phyloP scores from a whole-genome alignment of 2,888 invertebrate species.

The Druceiella hillmani region DNA sequence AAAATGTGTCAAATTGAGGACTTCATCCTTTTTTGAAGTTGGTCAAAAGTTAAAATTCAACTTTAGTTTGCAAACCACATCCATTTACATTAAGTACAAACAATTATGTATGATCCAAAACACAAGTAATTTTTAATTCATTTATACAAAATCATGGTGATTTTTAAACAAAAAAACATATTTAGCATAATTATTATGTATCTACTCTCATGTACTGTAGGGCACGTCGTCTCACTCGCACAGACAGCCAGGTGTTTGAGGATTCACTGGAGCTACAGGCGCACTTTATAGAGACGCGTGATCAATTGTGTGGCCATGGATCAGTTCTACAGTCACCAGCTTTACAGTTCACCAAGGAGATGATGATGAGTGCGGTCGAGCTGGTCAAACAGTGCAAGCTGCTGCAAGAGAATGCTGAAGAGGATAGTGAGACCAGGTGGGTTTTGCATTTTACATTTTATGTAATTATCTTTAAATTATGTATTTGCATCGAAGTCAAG shows the following conservation, averaged over 20 bases:
- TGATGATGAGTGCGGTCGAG: constrained; percentile 71
- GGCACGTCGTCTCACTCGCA: constrained; percentile 80
- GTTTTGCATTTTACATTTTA: constrained; percentile 4
- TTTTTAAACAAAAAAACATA: too few relatives aligned
- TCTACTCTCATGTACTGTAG: constrained; percentile 38
- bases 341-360: constrained; percentile 69
- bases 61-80: too few relatives aligned
- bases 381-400: constrained; percentile 70
- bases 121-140: too few relatives aligned
- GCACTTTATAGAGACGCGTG: constrained; percentile 76
- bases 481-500: too few relatives aligned
- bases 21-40: too few relatives aligned
- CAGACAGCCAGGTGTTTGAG: constrained; percentile 93
- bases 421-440: constrained; percentile 57
- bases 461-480: too few relatives aligned
- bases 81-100: too few relatives aligned
- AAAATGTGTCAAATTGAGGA: too few relatives aligned
- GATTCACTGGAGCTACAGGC: constrained; percentile 92
- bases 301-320: constrained; percentile 70
- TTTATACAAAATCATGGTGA: too few relatives aligned
- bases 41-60: too few relatives aligned
- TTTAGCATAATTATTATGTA: neutral
- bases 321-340: constrained; percentile 84
- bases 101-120: too few relatives aligned
- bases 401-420: constrained; percentile 72